phyloP scores from a whole-genome alignment of 2,888 invertebrate species.

The Quadriops clusia region DNA sequence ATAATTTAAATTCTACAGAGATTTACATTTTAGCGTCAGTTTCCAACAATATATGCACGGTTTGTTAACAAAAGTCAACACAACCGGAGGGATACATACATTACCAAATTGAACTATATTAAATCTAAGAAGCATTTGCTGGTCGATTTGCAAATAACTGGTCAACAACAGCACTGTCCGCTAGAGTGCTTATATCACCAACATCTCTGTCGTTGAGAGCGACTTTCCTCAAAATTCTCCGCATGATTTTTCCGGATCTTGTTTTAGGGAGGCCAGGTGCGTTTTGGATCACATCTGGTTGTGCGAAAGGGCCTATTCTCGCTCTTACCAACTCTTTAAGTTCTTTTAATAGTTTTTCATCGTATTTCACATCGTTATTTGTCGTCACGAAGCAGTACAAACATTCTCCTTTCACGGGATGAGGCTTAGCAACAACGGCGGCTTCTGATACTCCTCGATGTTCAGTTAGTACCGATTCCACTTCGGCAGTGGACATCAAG shows the following conservation, averaged over 20 bases:
- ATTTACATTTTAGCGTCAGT: no score
- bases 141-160: slow-evolving; percentile 65
- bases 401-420: slow-evolving; percentile 91
- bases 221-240: slow-evolving; percentile 86
- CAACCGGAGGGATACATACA: no score
- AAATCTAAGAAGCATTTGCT: slow-evolving; percentile 22
- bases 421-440: slow-evolving; percentile 91
- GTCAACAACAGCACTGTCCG: slow-evolving; percentile 82
- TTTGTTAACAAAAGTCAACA: no score
- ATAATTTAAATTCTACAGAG: no score
- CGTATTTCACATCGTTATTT: slow-evolving; percentile 61
- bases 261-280: slow-evolving; percentile 94
- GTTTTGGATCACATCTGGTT: slow-evolving; percentile 87
- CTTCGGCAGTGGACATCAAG: slow-evolving; percentile 93
- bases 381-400: slow-evolving; percentile 94
- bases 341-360: slow-evolving; percentile 55
- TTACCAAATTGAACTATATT: no score
- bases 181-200: slow-evolving; percentile 89
- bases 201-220: slow-evolving; percentile 80
- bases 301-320: slow-evolving; percentile 91
- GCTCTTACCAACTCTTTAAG: slow-evolving; percentile 71
- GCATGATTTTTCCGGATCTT: slow-evolving; percentile 95
- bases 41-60: no score
- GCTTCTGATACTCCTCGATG: slow-evolving; percentile 79
- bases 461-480: slow-evolving; percentile 70